Evolutionary conservation across 2,797 vertebrate genomes (phyloP).

Genomic region (Labeo calbasu): DNA sequence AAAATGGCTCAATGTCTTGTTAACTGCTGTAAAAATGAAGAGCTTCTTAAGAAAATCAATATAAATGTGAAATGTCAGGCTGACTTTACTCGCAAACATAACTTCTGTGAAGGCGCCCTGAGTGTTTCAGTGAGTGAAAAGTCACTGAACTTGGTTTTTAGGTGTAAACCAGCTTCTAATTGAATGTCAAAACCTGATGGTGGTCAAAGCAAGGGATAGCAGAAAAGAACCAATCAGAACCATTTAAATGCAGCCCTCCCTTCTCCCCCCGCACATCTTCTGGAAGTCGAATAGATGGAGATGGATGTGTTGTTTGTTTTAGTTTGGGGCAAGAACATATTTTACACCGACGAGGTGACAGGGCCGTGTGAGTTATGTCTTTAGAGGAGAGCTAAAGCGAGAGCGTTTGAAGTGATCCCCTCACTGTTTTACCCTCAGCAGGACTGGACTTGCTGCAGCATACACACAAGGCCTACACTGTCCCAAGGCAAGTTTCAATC

Average conservation of each 20-base stretch:
- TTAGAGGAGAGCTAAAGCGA: conserved; percentile 71
- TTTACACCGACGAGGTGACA: conserved; percentile 74
- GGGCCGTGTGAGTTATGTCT: conserved; percentile 69
- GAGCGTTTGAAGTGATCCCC: conserved; percentile 73
- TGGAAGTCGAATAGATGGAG: conserved; percentile 73
- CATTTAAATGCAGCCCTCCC: not conserved
- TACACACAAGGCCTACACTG: conserved; percentile 59
- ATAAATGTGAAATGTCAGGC: not conserved
- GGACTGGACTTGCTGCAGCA: conserved; percentile 74
- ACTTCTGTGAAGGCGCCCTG: not conserved
- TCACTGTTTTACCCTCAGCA: conserved; percentile 68
- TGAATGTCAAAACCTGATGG: conserved; percentile 64
- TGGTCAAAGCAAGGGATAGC: conserved; percentile 1
- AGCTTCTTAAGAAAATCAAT: not conserved
- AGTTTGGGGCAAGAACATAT: conserved; percentile 77
- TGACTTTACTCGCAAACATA: not conserved
- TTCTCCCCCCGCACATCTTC: conserved; percentile 41
- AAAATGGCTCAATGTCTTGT: not conserved
- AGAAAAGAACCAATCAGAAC: conserved; percentile 47
- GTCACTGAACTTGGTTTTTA: conserved; percentile 63
- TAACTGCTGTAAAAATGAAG: not conserved
- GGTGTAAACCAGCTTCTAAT: conserved; percentile 63
- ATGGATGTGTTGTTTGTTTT: conserved; percentile 82
- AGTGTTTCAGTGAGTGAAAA: conserved; percentile 43
- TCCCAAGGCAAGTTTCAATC: conserved; percentile 21